phyloP scores from a whole-genome alignment of 2,888 invertebrate species.

The Lysandra coridon region DNA sequence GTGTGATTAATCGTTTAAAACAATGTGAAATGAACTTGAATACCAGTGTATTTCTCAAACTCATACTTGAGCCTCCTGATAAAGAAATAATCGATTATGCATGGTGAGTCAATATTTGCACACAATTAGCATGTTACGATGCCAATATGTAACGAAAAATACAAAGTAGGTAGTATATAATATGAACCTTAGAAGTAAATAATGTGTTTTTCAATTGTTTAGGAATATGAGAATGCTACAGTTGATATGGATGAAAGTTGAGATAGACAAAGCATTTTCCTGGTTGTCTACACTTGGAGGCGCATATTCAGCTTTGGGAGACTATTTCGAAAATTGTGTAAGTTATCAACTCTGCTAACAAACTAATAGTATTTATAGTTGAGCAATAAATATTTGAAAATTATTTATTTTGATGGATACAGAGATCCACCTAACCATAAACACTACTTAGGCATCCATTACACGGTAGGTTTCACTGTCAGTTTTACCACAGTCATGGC shows the following conservation, averaged over 20 bases:
- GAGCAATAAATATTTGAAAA: no score
- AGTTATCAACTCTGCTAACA: constrained; percentile 51
- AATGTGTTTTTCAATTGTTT: constrained; percentile 42
- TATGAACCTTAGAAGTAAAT: no score
- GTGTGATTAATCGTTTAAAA: constrained; percentile 57
- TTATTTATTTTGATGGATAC: no score
- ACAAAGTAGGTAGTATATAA: background rate
- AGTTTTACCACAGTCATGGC: no score
- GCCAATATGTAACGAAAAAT: background rate
- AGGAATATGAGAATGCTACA: constrained; percentile 70
- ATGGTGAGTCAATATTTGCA: constrained; percentile 77
- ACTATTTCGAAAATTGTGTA: constrained; percentile 89
- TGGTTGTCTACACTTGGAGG: constrained; percentile 98
- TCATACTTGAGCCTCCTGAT: constrained; percentile 80
- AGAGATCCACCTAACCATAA: no score
- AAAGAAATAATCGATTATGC: constrained; percentile 85
- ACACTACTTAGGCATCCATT: no score
- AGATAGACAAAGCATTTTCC: constrained; percentile 92
- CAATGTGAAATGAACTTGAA: constrained; percentile 50
- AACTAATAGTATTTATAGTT: no score
- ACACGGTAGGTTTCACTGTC: no score
- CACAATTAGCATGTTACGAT: background rate
- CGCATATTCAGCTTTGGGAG: constrained; percentile 97
- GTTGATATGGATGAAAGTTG: constrained; percentile 82
- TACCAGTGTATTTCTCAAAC: constrained; percentile 57